Evolutionary conservation across 2,888 invertebrate genomes (phyloP), one percentile per base, ranked within the genome.

Genomic region (Spilarctia lutea): DNA sequence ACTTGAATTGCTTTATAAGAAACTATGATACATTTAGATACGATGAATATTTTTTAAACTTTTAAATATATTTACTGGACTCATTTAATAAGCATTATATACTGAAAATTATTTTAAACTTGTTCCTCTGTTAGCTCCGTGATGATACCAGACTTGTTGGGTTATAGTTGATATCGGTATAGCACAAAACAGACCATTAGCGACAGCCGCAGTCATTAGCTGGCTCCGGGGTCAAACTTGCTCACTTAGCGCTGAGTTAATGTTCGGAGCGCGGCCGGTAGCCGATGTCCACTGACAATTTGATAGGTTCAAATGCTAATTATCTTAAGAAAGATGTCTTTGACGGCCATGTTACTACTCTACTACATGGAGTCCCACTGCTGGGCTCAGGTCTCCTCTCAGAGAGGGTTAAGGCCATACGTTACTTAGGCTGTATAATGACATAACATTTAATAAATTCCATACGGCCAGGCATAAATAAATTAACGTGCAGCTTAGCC

Each of bases 121-220:
- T 11, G 45, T 48, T 33, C 65, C 65, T 30, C 52, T 48, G 48
- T 11, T 10, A 39, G 24, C 42, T 48, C 33, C 27, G 30, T n/a
- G 24, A 66, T 24, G 24, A 56, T 18, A 68, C 63, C 20, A 70
- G 27, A 16, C 42, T 66, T 60, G 39, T 65, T 65, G 60, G 45
- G 65, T 70, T 45, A 71, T 68, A 65, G 71, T 68, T 83, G 74
- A 76, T 80, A 75, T 72, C 75, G 67, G 73, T 67, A 80, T 76
- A 77, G 75, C 68, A 68, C 79, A 81, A 77, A 81, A 83, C 85
- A 81, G 79, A 77, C 79, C 68, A 77, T 83, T 84, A 84, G 85
- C 77, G 84, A 68, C 80, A 75, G 72, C 73, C 67, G 75, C 35
- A 75, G 83, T 74, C 83, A 83, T 83, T 83, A 83, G 85, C 77